Conservation (phyloP, 1,140 invertebrate genomes). For the Eueides isabella region DNA sequence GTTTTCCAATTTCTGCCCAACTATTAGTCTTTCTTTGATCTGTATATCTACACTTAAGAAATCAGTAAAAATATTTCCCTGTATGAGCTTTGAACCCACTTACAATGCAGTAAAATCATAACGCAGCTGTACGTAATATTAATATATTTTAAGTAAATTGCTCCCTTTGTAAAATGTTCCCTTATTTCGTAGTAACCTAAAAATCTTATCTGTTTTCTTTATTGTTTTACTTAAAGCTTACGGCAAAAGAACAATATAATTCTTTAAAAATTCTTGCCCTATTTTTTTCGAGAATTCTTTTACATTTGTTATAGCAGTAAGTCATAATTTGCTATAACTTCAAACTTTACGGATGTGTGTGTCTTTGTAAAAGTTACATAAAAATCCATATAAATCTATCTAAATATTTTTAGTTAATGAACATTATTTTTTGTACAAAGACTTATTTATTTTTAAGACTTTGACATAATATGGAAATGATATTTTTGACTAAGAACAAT, state of each 20-base stretch:
- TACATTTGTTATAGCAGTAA: not conserved
- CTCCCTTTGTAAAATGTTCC: not conserved
- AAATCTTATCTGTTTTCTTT: not conserved
- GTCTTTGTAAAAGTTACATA: too few relatives aligned
- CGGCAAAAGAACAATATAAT: not conserved
- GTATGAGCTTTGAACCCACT: too few relatives aligned
- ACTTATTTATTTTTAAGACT: not conserved
- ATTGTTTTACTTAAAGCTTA: constrained; percentile 4
- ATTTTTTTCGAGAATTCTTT: not conserved
- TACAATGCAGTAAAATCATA: not conserved
- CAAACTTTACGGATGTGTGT: not conserved
- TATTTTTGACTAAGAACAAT: not conserved
- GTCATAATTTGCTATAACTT: not conserved
- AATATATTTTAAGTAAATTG: not conserved
- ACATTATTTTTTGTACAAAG: not conserved
- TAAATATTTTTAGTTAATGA: too few relatives aligned
- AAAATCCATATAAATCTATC: too few relatives aligned
- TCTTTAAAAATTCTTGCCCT: not conserved
- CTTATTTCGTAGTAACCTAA: not conserved
- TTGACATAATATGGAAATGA: not conserved
- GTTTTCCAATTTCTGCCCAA: too few relatives aligned
- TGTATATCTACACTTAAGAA: too few relatives aligned
- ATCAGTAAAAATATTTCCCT: too few relatives aligned
- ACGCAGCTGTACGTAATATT: not conserved
- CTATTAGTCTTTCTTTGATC: too few relatives aligned